Conservation (phyloP, 2,888 invertebrate genomes). For the Tethea ocularis region DNA sequence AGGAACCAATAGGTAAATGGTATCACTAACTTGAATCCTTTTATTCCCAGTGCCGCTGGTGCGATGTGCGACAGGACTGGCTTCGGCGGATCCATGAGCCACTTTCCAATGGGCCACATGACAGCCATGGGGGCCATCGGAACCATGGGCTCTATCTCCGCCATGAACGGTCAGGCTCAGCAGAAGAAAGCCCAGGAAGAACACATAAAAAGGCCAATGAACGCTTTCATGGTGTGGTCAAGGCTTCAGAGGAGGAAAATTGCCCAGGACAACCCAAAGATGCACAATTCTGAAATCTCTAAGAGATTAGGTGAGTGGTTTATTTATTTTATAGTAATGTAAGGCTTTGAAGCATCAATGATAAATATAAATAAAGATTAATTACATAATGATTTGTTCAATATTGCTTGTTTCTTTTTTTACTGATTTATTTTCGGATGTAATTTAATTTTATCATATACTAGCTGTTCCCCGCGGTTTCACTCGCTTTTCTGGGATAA, state of each 20-base stretch:
- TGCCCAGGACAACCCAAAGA: constrained; percentile 98
- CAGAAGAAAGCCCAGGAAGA: constrained; percentile 88
- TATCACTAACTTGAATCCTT: not conserved
- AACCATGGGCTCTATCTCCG: constrained; percentile 80
- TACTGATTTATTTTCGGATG: no score
- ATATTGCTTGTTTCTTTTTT: no score
- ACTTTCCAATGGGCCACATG: constrained; percentile 81
- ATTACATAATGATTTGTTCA: no score
- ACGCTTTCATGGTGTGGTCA: constrained; percentile 99
- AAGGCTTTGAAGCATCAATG: not conserved
- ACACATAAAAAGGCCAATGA: constrained; percentile 98
- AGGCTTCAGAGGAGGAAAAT: constrained; percentile 96
- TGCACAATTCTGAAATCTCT: constrained; percentile 99
- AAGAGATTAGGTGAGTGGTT: constrained; percentile 91
- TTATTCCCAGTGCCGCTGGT: constrained; percentile 86
- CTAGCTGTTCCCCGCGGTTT: no score
- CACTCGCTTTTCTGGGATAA: no score
- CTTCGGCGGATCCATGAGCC: constrained; percentile 85
- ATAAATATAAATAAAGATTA: no score
- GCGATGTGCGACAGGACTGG: constrained; percentile 88
- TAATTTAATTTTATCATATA: no score
- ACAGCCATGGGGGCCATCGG: constrained; percentile 83
- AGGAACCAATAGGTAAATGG: no score
- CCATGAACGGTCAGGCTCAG: constrained; percentile 82
- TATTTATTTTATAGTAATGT: not conserved